Percentiles rank a stretch among this genome's conserved stretches.
Evolutionary conservation across 2,888 invertebrate genomes (phyloP).

Genomic region (Acholoe squamosa): DNA sequence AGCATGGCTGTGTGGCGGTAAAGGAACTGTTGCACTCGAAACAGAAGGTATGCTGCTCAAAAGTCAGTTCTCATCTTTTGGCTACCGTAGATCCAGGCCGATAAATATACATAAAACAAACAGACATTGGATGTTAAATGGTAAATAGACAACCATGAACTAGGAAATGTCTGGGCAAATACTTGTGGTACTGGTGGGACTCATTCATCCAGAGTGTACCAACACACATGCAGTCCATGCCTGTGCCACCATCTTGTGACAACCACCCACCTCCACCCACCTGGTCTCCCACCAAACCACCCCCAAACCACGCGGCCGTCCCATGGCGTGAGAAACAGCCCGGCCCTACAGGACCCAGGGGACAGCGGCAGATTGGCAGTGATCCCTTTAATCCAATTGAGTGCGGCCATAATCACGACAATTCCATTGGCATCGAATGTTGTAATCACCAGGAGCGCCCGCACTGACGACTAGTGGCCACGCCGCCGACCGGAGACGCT

Average conservation of each 20-base stretch:
- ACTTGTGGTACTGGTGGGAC: no score
- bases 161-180: no score
- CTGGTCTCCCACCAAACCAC: neutral
- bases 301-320: neutral
- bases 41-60: no score
- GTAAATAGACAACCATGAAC: no score
- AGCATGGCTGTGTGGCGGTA: no score
- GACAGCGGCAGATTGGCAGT: conserved; percentile 47
- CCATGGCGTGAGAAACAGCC: conserved; percentile 31
- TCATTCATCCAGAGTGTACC: neutral
- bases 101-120: no score
- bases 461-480: conserved; percentile 38
- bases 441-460: conserved; percentile 57
- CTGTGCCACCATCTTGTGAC: conserved; percentile 9
- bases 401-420: conserved; percentile 62
- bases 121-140: no score
- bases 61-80: no score
- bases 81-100: no score
- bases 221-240: no score
- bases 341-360: conserved; percentile 42
- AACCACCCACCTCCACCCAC: neutral
- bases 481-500: conserved; percentile 37
- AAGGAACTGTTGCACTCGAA: no score
- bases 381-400: conserved; percentile 61
- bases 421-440: conserved; percentile 63